Evolutionary conservation across 2,888 invertebrate species (phyloP).

Genomic region (Pardosa pseudoannulata): DNA sequence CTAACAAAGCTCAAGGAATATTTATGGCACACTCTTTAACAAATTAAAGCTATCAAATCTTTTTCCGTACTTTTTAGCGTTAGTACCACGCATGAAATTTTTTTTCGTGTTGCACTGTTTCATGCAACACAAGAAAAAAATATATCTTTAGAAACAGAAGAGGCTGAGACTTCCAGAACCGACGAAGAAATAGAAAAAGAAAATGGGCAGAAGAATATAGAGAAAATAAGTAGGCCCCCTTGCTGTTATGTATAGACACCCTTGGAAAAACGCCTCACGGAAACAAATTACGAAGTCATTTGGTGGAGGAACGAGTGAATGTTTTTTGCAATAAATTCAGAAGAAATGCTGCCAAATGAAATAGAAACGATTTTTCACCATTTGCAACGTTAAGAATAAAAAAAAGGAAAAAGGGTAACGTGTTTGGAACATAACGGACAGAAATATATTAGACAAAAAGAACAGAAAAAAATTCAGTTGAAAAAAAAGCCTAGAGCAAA

Average conservation of each 20-base stretch:
- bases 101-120: too few species aligned
- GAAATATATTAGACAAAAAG: not conserved
- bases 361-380: slow-evolving; percentile 69
- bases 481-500: too few species aligned
- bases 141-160: slow-evolving; percentile 9
- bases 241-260: slow-evolving; percentile 2
- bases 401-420: not conserved
- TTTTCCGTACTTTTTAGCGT: too few species aligned
- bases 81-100: too few species aligned
- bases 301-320: slow-evolving; percentile 53
- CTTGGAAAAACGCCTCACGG: slow-evolving; percentile 18
- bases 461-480: not conserved
- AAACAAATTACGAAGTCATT: slow-evolving; percentile 68
- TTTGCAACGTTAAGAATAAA: slow-evolving; percentile 39
- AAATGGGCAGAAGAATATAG: not conserved
- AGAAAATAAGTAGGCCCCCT: slow-evolving; percentile 1
- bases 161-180: not conserved
- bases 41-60: too few species aligned
- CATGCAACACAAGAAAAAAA: not conserved
- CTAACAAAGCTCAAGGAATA: too few species aligned
- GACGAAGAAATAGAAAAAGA: not conserved
- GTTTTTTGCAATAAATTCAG: slow-evolving; percentile 57
- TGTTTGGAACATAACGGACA: not conserved
- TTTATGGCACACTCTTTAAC: too few species aligned
- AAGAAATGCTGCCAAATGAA: slow-evolving; percentile 69